phyloP scores from a whole-genome alignment of 2,113 vertebrate species.

The Gambusia holbrooki region DNA sequence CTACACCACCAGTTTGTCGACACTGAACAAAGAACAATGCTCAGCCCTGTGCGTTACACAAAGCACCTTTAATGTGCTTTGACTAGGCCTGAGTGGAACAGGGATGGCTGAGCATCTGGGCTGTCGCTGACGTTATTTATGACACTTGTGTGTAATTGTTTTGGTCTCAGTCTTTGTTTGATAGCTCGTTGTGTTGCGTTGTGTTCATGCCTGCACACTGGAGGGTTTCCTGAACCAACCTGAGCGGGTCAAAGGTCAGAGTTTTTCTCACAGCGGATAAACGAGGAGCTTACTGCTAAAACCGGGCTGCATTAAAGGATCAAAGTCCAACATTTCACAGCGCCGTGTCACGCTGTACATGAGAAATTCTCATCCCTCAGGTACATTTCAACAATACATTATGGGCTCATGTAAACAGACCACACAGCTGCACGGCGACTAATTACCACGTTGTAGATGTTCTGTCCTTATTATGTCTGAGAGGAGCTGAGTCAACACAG shows the following conservation, averaged over 20 bases:
- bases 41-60: constrained; percentile 49
- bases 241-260: constrained; percentile 15
- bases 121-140: constrained; percentile 59
- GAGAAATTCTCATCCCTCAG: not conserved
- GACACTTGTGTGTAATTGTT: constrained; percentile 23
- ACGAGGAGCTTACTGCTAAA: constrained; percentile 34
- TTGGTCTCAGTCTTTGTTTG: constrained; percentile 37
- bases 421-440: not conserved
- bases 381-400: not conserved
- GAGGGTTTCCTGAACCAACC: constrained; percentile 38
- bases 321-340: constrained; percentile 8
- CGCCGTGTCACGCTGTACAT: not conserved
- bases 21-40: constrained; percentile 48
- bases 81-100: constrained; percentile 48
- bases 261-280: constrained; percentile 10
- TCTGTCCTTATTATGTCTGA: not conserved
- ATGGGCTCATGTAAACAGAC: constrained; percentile 24
- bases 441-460: not conserved
- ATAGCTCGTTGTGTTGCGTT: constrained; percentile 2
- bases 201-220: constrained; percentile 22
- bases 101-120: constrained; percentile 27
- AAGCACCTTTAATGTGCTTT: constrained; percentile 61
- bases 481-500: not conserved
- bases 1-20: constrained; percentile 47
- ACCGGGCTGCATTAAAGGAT: constrained; percentile 22